phyloP scores from a whole-genome alignment of 2,113 vertebrate species.

The Cyphotilapia sp. region DNA sequence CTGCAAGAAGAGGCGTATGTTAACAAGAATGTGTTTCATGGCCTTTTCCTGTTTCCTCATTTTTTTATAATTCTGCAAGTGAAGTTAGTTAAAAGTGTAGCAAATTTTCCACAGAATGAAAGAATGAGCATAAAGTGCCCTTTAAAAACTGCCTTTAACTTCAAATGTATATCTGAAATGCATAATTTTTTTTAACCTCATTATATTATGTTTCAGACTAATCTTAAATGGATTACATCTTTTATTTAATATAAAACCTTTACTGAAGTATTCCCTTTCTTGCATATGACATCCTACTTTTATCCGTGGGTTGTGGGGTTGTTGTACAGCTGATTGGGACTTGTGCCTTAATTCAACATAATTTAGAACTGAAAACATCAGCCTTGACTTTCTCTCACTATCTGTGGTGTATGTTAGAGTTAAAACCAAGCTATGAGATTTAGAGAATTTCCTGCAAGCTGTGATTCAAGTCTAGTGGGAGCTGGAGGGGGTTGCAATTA shows the following conservation, averaged over 20 bases:
- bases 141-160: background rate
- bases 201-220: background rate
- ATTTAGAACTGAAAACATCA: background rate
- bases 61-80: background rate
- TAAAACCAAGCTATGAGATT: background rate
- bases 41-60: background rate
- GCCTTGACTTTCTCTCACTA: background rate
- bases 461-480: background rate
- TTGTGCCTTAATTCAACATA: background rate
- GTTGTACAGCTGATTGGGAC: background rate
- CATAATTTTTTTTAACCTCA: background rate
- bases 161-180: background rate
- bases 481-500: background rate
- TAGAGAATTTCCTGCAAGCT: background rate
- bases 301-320: background rate
- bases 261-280: background rate
- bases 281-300: background rate
- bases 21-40: background rate
- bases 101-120: background rate
- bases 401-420: background rate
- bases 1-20: background rate
- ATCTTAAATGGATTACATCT: background rate
- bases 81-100: background rate
- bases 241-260: background rate
- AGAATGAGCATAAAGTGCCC: background rate